Base-by-base conservation (phyloP, 2,113 vertebrate species). In the Tamias sibiricus region DNA sequence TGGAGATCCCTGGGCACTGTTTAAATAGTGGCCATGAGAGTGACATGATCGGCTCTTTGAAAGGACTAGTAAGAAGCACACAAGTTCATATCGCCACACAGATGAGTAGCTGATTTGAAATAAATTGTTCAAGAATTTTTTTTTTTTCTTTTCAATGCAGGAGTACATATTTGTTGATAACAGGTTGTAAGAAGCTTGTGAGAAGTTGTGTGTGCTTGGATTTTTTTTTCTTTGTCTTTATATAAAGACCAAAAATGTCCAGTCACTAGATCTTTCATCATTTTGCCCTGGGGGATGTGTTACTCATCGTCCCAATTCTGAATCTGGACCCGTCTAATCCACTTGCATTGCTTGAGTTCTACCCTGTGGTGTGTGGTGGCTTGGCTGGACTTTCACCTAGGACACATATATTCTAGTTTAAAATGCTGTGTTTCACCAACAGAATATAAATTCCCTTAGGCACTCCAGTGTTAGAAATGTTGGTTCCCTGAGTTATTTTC, bases 51-150 rank as follows among this genome's bases (percentile, higher is more conserved):
- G 35, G 24, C 24, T n/a, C 12, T 83, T 57, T 71, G 28, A 71
- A 37, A 57, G 72, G 52, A 52, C 22, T 57, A 8, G 1, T 2
- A 64, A 59, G 20, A 28, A 88, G 16, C 62, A 37, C 14, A 22
- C 12, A 74, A 84, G 19, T 69, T 37, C 75, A 42, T 57, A 44
- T 40, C 59, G 14, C 74, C 42, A 52, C 1, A 2, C 77, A 30
- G 16, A 7, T 82, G 6, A 68, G n/a, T 71, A 52, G 52, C 4
- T 93, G 74, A 40, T 52, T 71, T 89, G 47, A 92, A 82, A 42
- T 17, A 93, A 68, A 68, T 81, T 32, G 26, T 96, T n/a, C 72
- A 30, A 59, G 57, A 88, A 92, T 68, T 86, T 86, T 17, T 82
- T 69, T 57, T 49, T 57, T 66, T 75, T 13, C 11, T 37, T 37